Conservation (phyloP, 2,888 invertebrate species). For the Zygaena filipendulae region DNA sequence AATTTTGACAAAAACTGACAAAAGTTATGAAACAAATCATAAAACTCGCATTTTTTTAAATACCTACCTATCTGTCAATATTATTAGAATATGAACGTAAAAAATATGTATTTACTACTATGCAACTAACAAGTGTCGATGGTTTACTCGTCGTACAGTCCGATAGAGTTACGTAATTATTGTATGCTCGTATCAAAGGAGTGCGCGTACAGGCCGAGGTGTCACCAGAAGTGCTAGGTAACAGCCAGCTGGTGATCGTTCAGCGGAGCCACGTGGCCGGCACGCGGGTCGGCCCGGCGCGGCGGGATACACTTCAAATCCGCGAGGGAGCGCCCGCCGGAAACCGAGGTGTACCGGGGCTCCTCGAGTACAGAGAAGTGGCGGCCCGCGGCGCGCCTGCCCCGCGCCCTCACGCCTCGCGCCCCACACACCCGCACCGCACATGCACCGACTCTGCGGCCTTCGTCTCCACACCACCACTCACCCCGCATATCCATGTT, state of each 20-base stretch:
- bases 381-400: slow-evolving; percentile 56
- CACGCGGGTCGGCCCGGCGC: slow-evolving; percentile 38
- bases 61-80: too few species aligned
- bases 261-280: slow-evolving; percentile 57
- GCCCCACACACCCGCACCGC: slow-evolving; percentile 32
- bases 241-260: too few species aligned
- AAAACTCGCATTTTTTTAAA: too few species aligned
- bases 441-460: slow-evolving; percentile 60
- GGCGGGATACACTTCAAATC: slow-evolving; percentile 41
- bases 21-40: too few species aligned
- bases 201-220: slow-evolving; percentile 30
- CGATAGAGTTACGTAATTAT: too few species aligned
- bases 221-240: too few species aligned
- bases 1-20: too few species aligned
- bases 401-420: slow-evolving; percentile 32
- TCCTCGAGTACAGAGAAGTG: slow-evolving; percentile 65
- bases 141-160: too few species aligned
- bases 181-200: too few species aligned
- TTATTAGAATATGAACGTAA: too few species aligned
- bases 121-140: too few species aligned
- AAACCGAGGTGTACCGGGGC: slow-evolving; percentile 67
- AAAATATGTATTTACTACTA: too few species aligned
- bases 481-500: slow-evolving; percentile 65
- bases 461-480: slow-evolving; percentile 62
- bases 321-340: slow-evolving; percentile 62